These are phyloP conservation scores for Neocrepidodera transversa DNA, from an alignment of 2,888 invertebrate genomes.

Conservation along the genomic window DNA sequence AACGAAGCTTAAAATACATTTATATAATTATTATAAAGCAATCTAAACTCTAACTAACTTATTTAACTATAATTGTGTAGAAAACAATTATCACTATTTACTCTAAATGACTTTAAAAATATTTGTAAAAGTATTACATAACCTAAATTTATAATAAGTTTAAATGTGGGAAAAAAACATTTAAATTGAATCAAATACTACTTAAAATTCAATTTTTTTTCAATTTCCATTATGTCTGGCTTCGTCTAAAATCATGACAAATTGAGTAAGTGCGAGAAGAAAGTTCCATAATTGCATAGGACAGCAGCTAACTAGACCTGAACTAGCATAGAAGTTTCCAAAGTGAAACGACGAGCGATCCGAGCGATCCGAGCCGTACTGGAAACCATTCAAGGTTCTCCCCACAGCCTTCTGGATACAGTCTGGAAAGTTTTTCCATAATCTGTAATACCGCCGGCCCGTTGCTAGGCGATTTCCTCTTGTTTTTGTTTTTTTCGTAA, in stretches of 20 bases:
- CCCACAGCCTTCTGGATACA: constrained; percentile 31
- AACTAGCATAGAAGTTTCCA: constrained; percentile 17
- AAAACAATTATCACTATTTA: too few species aligned
- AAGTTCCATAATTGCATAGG: constrained; percentile 17
- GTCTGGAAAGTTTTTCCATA: constrained; percentile 42
- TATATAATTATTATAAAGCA: too few species aligned
- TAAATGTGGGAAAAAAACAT: too few species aligned
- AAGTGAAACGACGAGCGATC: constrained; percentile 10
- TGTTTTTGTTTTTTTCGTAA: background rate
- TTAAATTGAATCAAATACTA: too few species aligned
- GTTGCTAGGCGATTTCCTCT: constrained; percentile 5
- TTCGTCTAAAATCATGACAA: constrained; percentile 11
- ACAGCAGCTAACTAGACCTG: constrained; percentile 19
- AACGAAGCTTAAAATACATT: too few species aligned
- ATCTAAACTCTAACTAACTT: too few species aligned
- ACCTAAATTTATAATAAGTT: too few species aligned
- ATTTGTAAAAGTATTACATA: too few species aligned
- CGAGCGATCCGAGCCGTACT: background rate
- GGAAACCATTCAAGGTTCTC: constrained; percentile 25
- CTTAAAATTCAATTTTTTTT: too few species aligned
- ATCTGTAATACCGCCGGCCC: constrained; percentile 31
- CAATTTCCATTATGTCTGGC: background rate
- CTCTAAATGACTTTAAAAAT: too few species aligned
- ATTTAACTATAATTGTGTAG: too few species aligned
- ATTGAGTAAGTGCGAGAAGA: constrained; percentile 18